Evolutionary conservation across 1,140 invertebrate genomes (phyloP).

Genomic region (Leptinotarsa undecemlineata): DNA sequence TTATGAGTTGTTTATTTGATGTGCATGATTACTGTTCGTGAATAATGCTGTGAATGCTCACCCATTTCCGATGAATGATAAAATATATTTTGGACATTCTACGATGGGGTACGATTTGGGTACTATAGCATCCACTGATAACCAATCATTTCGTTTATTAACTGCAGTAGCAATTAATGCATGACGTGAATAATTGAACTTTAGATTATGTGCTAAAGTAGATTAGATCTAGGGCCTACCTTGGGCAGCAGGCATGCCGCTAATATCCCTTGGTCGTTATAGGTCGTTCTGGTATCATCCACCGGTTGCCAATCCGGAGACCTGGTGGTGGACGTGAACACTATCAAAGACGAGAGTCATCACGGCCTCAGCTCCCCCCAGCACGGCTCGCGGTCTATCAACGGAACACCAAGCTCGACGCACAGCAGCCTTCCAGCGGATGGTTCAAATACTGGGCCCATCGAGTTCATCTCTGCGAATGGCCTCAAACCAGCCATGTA

Average conservation of each 20-base stretch:
- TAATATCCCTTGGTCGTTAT: conserved; percentile 44
- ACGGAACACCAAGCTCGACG: conserved; percentile 58
- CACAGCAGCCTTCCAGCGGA: conserved; percentile 57
- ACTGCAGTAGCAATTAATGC: conserved; percentile 31
- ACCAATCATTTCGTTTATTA: background rate
- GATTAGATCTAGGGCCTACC: conserved; percentile 45
- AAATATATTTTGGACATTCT: conserved; percentile 6
- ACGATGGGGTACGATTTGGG: background rate
- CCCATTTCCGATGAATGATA: background rate
- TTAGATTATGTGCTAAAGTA: conserved; percentile 27
- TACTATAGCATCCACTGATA: too few relatives aligned
- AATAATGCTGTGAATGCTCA: background rate
- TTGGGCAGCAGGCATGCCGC: conserved; percentile 36
- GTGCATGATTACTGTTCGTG: too few relatives aligned
- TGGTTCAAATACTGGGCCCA: conserved; percentile 53
- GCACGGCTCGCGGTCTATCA: conserved; percentile 58
- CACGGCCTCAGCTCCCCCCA: conserved; percentile 56
- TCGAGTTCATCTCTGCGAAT: conserved; percentile 61
- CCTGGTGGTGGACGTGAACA: conserved; percentile 59
- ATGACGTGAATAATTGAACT: conserved; percentile 33
- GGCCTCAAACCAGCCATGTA: conserved; percentile 59
- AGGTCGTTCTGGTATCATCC: conserved; percentile 56
- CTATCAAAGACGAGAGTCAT: conserved; percentile 58
- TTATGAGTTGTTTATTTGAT: too few relatives aligned
- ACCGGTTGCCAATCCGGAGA: conserved; percentile 50